These are phyloP conservation scores for Megaceryle alcyon DNA, from an alignment of 2,797 vertebrate species.

Conservation along the genomic window DNA sequence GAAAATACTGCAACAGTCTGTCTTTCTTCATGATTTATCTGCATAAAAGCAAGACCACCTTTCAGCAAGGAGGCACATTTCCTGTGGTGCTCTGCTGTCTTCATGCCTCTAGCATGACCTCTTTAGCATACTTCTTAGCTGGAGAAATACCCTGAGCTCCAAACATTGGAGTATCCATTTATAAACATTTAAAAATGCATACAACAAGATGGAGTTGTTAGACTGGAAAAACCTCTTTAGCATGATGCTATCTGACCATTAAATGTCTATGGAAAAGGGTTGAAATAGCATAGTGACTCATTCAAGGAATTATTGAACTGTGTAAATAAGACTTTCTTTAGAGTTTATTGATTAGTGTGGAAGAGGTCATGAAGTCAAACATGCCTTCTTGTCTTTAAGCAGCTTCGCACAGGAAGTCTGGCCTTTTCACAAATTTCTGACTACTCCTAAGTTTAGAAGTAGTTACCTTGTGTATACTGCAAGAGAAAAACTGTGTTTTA, in stretches of 20 bases:
- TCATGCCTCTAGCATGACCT: neutral
- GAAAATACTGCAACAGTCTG: neutral
- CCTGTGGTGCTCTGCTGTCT: neutral
- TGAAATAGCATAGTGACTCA: slow-evolving; percentile 28
- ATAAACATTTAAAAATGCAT: slow-evolving; percentile 36
- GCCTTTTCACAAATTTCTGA: neutral
- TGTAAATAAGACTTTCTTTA: slow-evolving; percentile 37
- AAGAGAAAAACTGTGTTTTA: neutral
- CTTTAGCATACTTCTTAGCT: no score
- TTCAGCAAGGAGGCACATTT: neutral
- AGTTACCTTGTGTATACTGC: neutral
- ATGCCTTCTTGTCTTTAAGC: neutral
- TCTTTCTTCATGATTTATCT: neutral
- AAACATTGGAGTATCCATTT: slow-evolving; percentile 19
- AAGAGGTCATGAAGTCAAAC: neutral
- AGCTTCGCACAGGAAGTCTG: neutral
- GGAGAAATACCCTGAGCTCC: slow-evolving; percentile 32
- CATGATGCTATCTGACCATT: slow-evolving; percentile 3
- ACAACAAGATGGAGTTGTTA: slow-evolving; percentile 5
- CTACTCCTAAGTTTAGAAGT: neutral
- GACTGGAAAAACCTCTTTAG: slow-evolving; percentile 55
- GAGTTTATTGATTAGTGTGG: slow-evolving; percentile 31
- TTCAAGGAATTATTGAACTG: neutral
- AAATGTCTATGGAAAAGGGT: neutral
- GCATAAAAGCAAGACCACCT: neutral